Base-by-base conservation (phyloP, 2,113 vertebrate genomes). In the Trogon surrucura region DNA sequence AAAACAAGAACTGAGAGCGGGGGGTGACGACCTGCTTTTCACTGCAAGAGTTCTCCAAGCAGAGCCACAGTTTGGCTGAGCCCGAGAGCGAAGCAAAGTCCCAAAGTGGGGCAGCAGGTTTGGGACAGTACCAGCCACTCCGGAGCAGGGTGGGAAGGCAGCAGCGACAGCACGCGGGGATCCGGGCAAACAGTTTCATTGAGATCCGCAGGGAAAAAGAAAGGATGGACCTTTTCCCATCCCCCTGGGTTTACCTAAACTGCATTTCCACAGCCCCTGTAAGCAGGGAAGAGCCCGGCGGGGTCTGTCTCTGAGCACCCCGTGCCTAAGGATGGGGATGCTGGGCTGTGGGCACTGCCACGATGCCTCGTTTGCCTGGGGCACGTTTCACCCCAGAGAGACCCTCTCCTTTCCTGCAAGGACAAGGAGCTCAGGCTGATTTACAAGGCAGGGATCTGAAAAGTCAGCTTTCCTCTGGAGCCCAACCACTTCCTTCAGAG, bases 271-370 rank as follows among this genome's bases (percentile, higher is more conserved):
- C 0, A 10, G 82, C 14, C 16, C 13, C 41, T 41, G 41, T 41
- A 41, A 41, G 10, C 41, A 13, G 45, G n/a, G 51, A 48, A 74
- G 51, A 78, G 66, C 22, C 41, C 11, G 38, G 53, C 53, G 29
- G 34, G 47, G 30, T 36, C 38, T 64, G 36, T 11, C 20, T 30
- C n/a, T 13, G 22, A 51, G 50, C 50, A 53, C 8, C 19, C 45
- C 18, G 2, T 3, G 10, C 13, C 48, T 38, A 45, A 62, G 67
- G 23, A 62, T 1, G 1, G 51, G 14, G 29, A 48, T 17, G 53
- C 8, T 21, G n/a, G 26, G 60, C 30, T 19, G 45, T 30, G 18
- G 56, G 34, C 1, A 1, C 20, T 16, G 11, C 16, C 2, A 0
- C 1, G 1, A 44, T 12, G 5, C 27, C 67, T 20, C 19, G 10